Evolutionary conservation across 2,888 invertebrate species (phyloP).

Genomic region (Chrysina gloriosa): DNA sequence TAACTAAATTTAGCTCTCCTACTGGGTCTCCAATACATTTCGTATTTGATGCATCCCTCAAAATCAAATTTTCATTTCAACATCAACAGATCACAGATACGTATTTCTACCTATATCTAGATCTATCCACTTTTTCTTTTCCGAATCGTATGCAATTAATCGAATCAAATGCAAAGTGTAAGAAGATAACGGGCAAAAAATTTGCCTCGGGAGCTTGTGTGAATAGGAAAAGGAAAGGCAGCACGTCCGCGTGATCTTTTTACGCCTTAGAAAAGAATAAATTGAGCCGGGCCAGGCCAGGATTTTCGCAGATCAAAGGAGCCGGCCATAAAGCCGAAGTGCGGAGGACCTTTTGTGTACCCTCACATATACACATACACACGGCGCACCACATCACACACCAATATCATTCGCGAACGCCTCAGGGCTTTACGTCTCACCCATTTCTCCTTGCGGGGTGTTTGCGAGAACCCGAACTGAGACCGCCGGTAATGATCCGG

Average conservation of each 20-base stretch:
- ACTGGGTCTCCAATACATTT: too few species aligned
- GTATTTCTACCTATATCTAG: too few species aligned
- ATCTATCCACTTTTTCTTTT: too few species aligned
- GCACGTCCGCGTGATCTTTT: constrained; percentile 21
- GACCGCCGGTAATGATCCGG: constrained; percentile 30
- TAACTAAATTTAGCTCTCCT: too few species aligned
- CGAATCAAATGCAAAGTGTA: too few species aligned
- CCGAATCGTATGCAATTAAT: too few species aligned
- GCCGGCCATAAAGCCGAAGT: constrained; percentile 46
- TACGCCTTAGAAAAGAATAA: constrained; percentile 46
- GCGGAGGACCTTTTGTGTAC: constrained; percentile 28
- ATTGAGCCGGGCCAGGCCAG: constrained; percentile 45
- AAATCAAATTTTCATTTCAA: too few species aligned
- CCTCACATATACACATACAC: constrained; percentile 20
- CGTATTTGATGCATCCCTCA: too few species aligned
- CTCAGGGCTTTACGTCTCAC: constrained; percentile 25
- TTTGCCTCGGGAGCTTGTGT: background rate
- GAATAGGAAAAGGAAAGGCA: constrained; percentile 3
- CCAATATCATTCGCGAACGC: constrained; percentile 34
- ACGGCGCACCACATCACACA: constrained; percentile 10
- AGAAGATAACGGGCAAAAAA: background rate
- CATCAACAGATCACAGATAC: too few species aligned
- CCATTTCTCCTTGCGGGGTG: constrained; percentile 8
- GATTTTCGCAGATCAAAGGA: constrained; percentile 48
- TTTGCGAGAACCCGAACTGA: constrained; percentile 25